These are phyloP conservation scores for Catharus fuscescens DNA, from an alignment of 2,113 vertebrate species.

Conservation along the genomic window DNA sequence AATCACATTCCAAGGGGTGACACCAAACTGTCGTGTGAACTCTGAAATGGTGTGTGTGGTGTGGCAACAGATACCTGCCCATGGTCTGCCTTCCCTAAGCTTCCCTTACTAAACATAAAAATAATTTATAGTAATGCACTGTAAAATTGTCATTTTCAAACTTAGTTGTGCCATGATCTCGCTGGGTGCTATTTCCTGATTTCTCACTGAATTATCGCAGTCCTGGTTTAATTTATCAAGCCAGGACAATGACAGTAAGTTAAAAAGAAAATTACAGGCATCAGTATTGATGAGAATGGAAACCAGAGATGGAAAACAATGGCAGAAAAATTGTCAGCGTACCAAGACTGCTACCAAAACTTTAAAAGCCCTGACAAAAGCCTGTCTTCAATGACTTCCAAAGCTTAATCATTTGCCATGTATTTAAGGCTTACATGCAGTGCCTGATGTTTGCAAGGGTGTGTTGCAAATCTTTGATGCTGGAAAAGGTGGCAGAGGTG, in stretches of 20 bases:
- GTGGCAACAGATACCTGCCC: not conserved
- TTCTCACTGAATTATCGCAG: not conserved
- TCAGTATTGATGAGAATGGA: not conserved
- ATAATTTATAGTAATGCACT: not conserved
- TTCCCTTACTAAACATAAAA: not conserved
- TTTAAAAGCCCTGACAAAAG: not conserved
- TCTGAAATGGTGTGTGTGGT: not conserved
- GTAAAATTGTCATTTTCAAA: not conserved
- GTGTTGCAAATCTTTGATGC: not conserved
- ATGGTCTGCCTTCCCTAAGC: not conserved
- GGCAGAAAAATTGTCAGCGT: not conserved
- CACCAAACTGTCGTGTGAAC: not conserved
- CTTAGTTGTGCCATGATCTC: accelerated
- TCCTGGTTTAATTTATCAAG: not conserved
- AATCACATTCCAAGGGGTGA: not conserved
- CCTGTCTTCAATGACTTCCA: not conserved
- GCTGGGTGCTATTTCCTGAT: not conserved
- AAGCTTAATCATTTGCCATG: not conserved
- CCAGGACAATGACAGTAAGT: not conserved
- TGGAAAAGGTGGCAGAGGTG: not conserved
- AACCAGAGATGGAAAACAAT: not conserved
- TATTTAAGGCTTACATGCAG: not conserved
- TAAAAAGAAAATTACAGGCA: not conserved
- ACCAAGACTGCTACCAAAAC: not conserved
- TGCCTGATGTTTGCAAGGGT: not conserved